Evolutionary conservation across 2,888 invertebrate genomes (phyloP).

Genomic region (Andrena chrysosceles): DNA sequence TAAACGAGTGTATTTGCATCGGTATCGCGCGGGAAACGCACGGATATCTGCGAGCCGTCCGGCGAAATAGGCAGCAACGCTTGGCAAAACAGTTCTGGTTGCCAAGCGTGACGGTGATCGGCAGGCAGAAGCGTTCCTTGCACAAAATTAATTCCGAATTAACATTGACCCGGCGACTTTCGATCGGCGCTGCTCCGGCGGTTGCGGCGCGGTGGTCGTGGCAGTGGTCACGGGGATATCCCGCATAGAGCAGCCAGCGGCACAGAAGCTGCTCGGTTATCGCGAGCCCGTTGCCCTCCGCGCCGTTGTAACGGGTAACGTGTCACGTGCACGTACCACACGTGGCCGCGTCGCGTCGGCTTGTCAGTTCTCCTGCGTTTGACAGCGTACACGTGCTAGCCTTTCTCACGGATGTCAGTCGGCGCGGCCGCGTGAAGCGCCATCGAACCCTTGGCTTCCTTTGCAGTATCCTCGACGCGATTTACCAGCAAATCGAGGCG

Average conservation of each 20-base stretch:
- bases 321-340: conserved; percentile 76
- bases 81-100: not conserved
- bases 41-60: too few relatives aligned
- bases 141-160: conserved; percentile 59
- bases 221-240: conserved; percentile 31
- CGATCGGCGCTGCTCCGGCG: conserved; percentile 25
- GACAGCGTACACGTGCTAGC: conserved; percentile 77
- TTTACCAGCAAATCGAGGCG: not conserved
- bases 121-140: conserved; percentile 8
- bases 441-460: conserved; percentile 1
- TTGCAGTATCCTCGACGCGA: not conserved
- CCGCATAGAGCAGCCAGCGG: conserved; percentile 16
- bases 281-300: conserved; percentile 15
- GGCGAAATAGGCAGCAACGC: not conserved
- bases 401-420: conserved; percentile 74
- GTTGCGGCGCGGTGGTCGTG: conserved; percentile 49
- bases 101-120: not conserved
- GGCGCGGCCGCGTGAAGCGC: conserved; percentile 26
- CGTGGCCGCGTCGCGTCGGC: conserved; percentile 56
- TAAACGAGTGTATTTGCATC: not conserved
- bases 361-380: conserved; percentile 75
- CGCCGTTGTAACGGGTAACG: conserved; percentile 70
- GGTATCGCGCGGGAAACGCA: not conserved
- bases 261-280: conserved; percentile 28
- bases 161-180: conserved; percentile 66